Percentiles rank a stretch among this genome's conserved stretches.
These are phyloP conservation scores for Phoenicopterus ruber DNA, from an alignment of 2,113 vertebrate genomes.

Conservation along the genomic window DNA sequence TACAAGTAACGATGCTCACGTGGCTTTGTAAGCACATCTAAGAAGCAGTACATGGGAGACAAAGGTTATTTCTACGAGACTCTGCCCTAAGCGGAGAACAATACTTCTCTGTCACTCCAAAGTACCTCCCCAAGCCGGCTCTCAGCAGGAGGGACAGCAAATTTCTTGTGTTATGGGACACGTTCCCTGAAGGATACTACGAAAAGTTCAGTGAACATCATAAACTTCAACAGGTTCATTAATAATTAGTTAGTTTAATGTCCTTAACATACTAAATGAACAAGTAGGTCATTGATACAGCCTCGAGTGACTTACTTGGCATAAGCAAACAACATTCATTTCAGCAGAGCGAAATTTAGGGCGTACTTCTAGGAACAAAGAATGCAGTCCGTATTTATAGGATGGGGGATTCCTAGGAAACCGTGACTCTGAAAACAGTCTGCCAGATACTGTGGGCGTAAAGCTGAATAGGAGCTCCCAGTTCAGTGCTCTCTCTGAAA, in stretches of 20 bases:
- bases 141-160: not conserved
- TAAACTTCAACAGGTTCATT: slow-evolving; percentile 13
- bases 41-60: not conserved
- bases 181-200: not conserved
- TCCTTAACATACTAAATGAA: not conserved
- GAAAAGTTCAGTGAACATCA: not conserved
- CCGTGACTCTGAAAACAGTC: not conserved
- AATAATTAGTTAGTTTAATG: slow-evolving; percentile 2
- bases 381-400: not conserved
- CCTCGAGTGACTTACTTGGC: not conserved
- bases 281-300: slow-evolving; percentile 54
- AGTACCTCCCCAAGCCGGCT: not conserved
- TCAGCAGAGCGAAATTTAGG: not conserved
- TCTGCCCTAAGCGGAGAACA: not conserved
- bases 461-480: slow-evolving; percentile 33
- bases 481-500: not conserved
- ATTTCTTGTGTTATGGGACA: not conserved
- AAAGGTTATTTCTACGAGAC: not conserved
- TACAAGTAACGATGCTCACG: not conserved
- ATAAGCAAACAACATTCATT: not conserved
- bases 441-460: not conserved
- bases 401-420: slow-evolving; percentile 37
- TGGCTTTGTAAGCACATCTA: not conserved
- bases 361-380: not conserved
- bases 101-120: not conserved